Evolutionary conservation across 1,140 invertebrate species (phyloP).

Genomic region (honey bee (Apis mellifera)): Amel_HAv3.1 CM009937.2:9693501-9694000

Average conservation of each 20-base stretch:
- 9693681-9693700: neutral
- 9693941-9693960: constrained; percentile 17
- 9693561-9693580: constrained; percentile 64
- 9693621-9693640: constrained; percentile 40
- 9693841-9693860: neutral
- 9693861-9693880: constrained; percentile 55
- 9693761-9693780: constrained; percentile 77
- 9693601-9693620: constrained; percentile 41
- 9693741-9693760: constrained; percentile 65
- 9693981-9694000: constrained; percentile 15
- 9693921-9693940: constrained; percentile 18
- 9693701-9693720: constrained; percentile 68
- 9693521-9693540: constrained; percentile 29
- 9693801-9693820: constrained; percentile 44
- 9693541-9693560: constrained; percentile 71
- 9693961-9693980: neutral
- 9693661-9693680: constrained; percentile 28
- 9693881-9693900: neutral
- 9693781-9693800: constrained; percentile 75
- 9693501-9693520: neutral
- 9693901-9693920: constrained; percentile 1
- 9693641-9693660: constrained; percentile 24
- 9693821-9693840: constrained; percentile 37
- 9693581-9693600: constrained; percentile 33
- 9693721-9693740: constrained; percentile 68